These are phyloP conservation scores for Orchesella flavescens DNA, from an alignment of 2,888 invertebrate genomes.

Conservation along the genomic window DNA sequence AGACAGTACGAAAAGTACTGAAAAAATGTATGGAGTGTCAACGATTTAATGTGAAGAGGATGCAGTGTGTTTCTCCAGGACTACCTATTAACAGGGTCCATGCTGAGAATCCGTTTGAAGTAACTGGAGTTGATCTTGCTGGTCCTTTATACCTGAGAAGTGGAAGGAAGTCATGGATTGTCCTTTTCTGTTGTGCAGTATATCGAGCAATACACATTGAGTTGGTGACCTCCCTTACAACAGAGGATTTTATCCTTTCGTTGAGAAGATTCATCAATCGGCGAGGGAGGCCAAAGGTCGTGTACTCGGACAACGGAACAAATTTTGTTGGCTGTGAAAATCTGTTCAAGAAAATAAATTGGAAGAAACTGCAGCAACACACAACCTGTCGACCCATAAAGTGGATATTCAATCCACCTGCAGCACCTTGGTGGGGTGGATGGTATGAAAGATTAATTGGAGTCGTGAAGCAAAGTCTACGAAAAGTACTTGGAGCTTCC, in stretches of 20 bases:
- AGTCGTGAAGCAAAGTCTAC: neutral
- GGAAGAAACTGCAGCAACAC: too few species aligned
- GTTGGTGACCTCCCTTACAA: neutral
- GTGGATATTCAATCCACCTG: constrained; percentile 7
- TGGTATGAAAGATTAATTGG: constrained; percentile 28
- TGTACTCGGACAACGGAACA: constrained; percentile 32
- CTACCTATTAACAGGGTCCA: neutral
- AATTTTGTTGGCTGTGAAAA: constrained; percentile 7
- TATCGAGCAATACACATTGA: constrained; percentile 74
- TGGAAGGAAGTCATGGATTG: constrained; percentile 73
- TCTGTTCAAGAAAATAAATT: constrained; percentile 55
- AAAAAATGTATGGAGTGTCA: constrained; percentile 69
- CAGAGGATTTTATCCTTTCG: constrained; percentile 10
- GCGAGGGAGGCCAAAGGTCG: neutral
- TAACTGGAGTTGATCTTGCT: constrained; percentile 73
- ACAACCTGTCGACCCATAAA: neutral
- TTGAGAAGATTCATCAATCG: constrained; percentile 1
- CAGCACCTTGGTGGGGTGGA: constrained; percentile 29
- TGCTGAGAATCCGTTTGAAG: constrained; percentile 62
- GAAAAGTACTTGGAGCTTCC: neutral
- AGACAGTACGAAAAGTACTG: neutral
- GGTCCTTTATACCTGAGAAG: constrained; percentile 73
- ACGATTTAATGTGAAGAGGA: constrained; percentile 31
- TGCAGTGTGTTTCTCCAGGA: neutral
- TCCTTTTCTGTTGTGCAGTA: constrained; percentile 74